These are phyloP conservation scores for Pogonus chalceus DNA, from an alignment of 1,140 invertebrate genomes.

Conservation along the genomic window DNA sequence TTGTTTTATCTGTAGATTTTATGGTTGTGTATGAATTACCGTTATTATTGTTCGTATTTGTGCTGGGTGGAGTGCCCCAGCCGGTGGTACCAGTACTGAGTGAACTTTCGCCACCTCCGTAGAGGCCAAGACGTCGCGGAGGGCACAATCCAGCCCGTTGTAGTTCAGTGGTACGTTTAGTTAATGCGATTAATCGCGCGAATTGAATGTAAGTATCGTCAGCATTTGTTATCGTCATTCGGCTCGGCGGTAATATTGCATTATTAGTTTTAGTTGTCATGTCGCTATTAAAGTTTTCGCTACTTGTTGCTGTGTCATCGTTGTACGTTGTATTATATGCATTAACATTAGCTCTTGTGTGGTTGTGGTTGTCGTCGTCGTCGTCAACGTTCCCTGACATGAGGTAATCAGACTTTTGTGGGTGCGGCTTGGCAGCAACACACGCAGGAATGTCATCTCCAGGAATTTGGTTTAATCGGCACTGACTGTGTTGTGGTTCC, in stretches of 20 bases:
- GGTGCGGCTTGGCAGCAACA: conserved; percentile 33
- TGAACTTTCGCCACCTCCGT: conserved; percentile 68
- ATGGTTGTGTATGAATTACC: conserved; percentile 26
- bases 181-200: not conserved
- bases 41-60: conserved; percentile 51
- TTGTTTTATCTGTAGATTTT: conserved; percentile 2
- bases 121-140: conserved; percentile 49
- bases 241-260: conserved; percentile 16
- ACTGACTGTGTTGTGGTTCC: conserved; percentile 3
- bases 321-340: conserved; percentile 33
- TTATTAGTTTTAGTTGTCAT: conserved; percentile 12
- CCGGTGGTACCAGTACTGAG: conserved; percentile 60
- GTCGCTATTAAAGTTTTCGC: conserved; percentile 35
- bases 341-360: not conserved
- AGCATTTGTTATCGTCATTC: conserved; percentile 8
- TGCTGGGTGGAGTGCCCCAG: conserved; percentile 60
- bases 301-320: conserved; percentile 17
- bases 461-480: conserved; percentile 41
- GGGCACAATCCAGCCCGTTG: conserved; percentile 42
- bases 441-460: conserved; percentile 51
- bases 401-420: conserved; percentile 5
- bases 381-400: not conserved
- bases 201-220: not conserved
- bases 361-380: no score
- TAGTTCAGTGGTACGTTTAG: conserved; percentile 7